phyloP scores from a whole-genome alignment of 2,888 invertebrate genomes.

The Invenusta paracnida region DNA sequence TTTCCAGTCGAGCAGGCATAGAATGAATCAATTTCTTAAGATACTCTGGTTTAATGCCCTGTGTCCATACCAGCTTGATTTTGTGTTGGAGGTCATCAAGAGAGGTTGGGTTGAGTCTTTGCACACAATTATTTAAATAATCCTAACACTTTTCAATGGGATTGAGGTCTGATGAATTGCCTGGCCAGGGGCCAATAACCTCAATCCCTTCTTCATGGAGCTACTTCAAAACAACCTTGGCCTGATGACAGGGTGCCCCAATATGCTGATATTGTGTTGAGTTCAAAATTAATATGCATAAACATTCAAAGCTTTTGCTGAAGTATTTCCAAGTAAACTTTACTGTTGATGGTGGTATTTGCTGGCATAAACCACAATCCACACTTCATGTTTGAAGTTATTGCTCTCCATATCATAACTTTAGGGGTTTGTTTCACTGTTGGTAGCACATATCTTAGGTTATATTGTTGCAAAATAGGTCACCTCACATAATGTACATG shows the following conservation, averaged over 20 bases:
- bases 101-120: not conserved
- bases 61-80: not conserved
- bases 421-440: not conserved
- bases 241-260: not conserved
- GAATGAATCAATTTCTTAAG: too few species aligned
- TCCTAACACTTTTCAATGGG: not conserved
- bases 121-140: not conserved
- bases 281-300: not conserved
- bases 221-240: not conserved
- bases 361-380: not conserved
- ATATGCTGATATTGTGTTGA: not conserved
- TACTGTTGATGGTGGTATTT: not conserved
- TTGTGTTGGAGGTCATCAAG: not conserved
- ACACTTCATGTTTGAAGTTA: not conserved
- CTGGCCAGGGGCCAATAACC: not conserved
- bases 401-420: not conserved
- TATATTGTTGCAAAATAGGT: not conserved
- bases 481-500: not conserved
- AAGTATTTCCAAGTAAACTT: not conserved
- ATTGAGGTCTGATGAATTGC: not conserved
- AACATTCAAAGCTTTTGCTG: not conserved
- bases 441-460: not conserved
- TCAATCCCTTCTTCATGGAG: not conserved
- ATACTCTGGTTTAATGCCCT: too few species aligned
- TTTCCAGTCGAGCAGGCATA: not conserved